These are phyloP conservation scores for Myopa tessellatipennis DNA, from an alignment of 2,888 invertebrate species.

Conservation along the genomic window DNA sequence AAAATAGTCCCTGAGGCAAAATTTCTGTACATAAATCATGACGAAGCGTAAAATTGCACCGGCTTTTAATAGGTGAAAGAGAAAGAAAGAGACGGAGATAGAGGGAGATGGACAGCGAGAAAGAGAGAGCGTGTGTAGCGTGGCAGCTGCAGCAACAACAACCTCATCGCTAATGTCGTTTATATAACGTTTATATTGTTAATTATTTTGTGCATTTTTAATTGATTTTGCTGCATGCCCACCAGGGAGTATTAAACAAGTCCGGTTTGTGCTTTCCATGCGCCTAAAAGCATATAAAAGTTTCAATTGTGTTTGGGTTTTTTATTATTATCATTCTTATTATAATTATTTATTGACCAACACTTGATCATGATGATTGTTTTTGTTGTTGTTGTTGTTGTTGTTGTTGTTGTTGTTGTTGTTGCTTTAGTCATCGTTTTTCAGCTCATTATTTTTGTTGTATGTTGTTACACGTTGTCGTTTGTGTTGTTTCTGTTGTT, in stretches of 20 bases:
- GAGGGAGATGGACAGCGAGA: background rate
- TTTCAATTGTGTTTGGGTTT: background rate
- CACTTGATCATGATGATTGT: background rate
- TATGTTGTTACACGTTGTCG: background rate
- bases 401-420: conserved; percentile 20
- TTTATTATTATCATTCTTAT: background rate
- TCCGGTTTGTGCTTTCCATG: background rate
- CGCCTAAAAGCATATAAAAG: background rate
- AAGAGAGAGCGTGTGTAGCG: background rate
- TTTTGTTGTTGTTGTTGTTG: background rate
- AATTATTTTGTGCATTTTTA: conserved; percentile 39
- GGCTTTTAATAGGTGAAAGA: background rate
- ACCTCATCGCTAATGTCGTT: conserved; percentile 2
- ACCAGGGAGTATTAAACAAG: conserved; percentile 2
- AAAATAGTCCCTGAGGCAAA: conserved; percentile 32
- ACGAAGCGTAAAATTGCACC: conserved; percentile 14
- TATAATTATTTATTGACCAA: background rate
- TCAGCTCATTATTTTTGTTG: background rate
- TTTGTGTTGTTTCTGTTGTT: background rate
- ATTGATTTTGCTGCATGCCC: conserved; percentile 32
- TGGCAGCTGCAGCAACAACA: background rate
- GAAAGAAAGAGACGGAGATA: background rate
- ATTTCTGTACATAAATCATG: conserved; percentile 37
- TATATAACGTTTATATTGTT: conserved; percentile 32
- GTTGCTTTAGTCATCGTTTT: conserved; percentile 45